phyloP scores from a whole-genome alignment of 1,140 invertebrate genomes.

The Nasonia vitripennis region DNA sequence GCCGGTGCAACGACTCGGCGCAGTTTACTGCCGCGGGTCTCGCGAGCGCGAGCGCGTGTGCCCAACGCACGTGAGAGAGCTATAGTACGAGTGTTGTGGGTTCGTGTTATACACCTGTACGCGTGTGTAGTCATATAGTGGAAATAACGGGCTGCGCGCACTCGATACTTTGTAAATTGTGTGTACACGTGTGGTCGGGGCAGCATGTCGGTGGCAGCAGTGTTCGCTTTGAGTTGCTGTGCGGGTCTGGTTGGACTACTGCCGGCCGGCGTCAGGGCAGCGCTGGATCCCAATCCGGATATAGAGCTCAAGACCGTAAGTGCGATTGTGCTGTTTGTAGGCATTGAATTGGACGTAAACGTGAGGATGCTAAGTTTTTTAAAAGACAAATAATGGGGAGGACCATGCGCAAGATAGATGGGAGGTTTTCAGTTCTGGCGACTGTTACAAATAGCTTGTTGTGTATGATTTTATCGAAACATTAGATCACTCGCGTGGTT shows the following conservation, averaged over 20 bases:
- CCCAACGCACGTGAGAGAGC: slow-evolving; percentile 4
- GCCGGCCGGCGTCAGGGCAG: slow-evolving; percentile 15
- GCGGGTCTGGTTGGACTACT: not conserved
- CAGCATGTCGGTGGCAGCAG: not conserved
- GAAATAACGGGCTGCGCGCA: not conserved
- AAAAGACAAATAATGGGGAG: too few relatives aligned
- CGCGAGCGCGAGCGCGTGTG: slow-evolving; percentile 25
- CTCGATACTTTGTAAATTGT: not conserved
- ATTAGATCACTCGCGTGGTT: too few relatives aligned
- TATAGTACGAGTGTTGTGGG: too few relatives aligned
- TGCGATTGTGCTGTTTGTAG: slow-evolving; percentile 1
- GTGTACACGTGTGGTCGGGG: not conserved
- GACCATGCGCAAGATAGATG: too few relatives aligned
- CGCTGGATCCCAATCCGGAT: slow-evolving; percentile 62
- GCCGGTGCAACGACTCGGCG: slow-evolving; percentile 34
- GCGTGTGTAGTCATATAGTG: not conserved
- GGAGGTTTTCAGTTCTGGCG: too few relatives aligned
- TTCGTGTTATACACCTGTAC: not conserved
- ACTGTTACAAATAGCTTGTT: too few relatives aligned
- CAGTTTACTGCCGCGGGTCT: slow-evolving; percentile 27
- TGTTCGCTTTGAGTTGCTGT: not conserved
- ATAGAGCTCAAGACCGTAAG: slow-evolving; percentile 66
- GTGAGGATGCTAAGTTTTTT: too few relatives aligned
- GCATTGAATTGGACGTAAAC: too few relatives aligned
- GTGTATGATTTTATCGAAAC: too few relatives aligned